Evolutionary conservation across 2,113 vertebrate genomes (phyloP), one percentile per base, ranked within the genome.

Genomic region (Austrofundulus limnaeus): DNA sequence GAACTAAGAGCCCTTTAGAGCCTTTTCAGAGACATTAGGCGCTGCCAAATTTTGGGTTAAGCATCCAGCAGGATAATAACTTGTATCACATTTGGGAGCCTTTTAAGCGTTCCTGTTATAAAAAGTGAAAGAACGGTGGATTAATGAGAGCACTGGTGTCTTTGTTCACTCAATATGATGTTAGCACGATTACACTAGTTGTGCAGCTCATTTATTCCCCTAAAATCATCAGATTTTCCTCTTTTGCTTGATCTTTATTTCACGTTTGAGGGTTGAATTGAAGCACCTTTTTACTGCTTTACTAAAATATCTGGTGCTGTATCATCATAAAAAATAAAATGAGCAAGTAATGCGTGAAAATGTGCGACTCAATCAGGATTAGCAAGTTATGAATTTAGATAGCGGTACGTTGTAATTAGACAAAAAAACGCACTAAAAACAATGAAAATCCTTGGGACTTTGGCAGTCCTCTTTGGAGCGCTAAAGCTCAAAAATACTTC

Each of bases 51-150:
- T 34, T 53, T 52, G 53, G 34, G 65, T 66, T 72, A 68, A 76
- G 66, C 63, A 80, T 55, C 61, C 69, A 76, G 61, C 20, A 66
- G 37, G 41, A 75, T 55, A 72, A 80, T 76, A 62, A 64, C 51
- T 38, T 56, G 28, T 50, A 58, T 72, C 46, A 14, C 56, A 61
- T 76, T 62, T 62, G 31, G 39, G 60, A 57, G 62, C 6, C 51
- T 72, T 77, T 75, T 20, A 46, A 71, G 50, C 24, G 31, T 54
- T 60, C 3, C 45, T 52, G 37, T 45, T 82, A 49, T 11, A 63
- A 71, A 19, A 63, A 64, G 23, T 55, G 17, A 41, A 28, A 38
- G n/a, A n/a, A 61, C 21, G 41, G 14, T 43, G 11, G 61, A 59
- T 83, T 65, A 72, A 77, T 53, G n/a, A 20, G 1, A n/a, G 15